phyloP scores from a whole-genome alignment of 2,113 vertebrate species.

The Anhinga rufa region DNA sequence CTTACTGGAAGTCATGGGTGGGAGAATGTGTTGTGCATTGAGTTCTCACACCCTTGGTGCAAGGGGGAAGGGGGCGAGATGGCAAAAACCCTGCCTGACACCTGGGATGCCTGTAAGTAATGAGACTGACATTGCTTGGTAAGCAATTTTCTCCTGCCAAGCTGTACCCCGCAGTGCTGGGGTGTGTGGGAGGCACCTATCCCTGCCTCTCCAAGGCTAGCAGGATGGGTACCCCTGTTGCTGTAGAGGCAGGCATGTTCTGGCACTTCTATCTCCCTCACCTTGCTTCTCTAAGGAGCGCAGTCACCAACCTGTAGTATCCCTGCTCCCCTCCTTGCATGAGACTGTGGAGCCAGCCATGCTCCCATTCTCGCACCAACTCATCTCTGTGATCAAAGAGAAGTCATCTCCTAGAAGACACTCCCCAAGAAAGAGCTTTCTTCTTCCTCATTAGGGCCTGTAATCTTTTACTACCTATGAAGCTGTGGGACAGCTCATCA shows the following conservation, averaged over 20 bases:
- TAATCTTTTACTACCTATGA: not conserved
- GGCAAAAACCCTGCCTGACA: not conserved
- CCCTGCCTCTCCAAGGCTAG: not conserved
- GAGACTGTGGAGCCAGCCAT: not conserved
- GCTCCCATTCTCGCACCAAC: not conserved
- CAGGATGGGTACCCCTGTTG: not conserved
- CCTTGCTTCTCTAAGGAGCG: not conserved
- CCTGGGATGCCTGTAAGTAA: not conserved
- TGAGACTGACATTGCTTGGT: not conserved
- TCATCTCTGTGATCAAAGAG: conserved; percentile 41
- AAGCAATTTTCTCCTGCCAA: not conserved
- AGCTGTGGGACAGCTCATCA: not conserved
- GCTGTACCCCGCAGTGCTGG: accelerated
- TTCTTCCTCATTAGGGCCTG: not conserved
- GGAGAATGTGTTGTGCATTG: not conserved
- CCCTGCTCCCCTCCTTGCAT: not conserved
- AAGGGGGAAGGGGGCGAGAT: accelerated
- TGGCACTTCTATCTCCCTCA: not conserved
- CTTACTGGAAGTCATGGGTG: not conserved
- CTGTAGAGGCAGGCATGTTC: not conserved
- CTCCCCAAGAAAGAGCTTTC: not conserved
- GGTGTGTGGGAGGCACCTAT: not conserved
- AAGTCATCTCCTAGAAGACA: conserved; percentile 7
- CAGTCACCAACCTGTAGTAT: not conserved
- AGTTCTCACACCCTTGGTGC: not conserved